Conservation (phyloP, 2,797 vertebrate species). For the Natrix natrix region DNA sequence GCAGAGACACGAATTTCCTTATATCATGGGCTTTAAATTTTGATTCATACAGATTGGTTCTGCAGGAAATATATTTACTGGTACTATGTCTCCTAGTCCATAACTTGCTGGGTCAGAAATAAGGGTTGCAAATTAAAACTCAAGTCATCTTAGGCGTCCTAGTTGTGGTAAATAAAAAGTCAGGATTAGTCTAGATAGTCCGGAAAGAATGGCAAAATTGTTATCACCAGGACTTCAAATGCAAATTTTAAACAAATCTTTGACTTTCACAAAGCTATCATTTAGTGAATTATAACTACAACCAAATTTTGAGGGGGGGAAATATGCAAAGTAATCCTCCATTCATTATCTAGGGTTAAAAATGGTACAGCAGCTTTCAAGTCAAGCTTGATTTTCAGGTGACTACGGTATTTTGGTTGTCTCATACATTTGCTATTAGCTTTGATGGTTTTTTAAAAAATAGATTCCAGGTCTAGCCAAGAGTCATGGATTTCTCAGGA, state of each 20-base stretch:
- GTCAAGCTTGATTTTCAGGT: neutral
- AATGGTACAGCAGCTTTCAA: neutral
- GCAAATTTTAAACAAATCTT: neutral
- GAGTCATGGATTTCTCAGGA: neutral
- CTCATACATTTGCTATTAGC: neutral
- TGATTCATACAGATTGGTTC: neutral
- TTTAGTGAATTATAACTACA: conserved; percentile 2
- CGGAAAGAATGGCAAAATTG: neutral
- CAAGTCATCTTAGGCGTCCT: neutral
- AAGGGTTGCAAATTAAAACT: neutral
- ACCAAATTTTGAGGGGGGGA: neutral
- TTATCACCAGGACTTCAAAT: neutral
- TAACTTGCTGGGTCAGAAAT: neutral
- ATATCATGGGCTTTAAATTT: neutral
- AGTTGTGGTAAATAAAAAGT: neutral
- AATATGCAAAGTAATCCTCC: neutral
- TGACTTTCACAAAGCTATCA: neutral
- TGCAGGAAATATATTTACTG: neutral
- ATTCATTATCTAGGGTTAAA: neutral
- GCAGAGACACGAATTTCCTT: neutral
- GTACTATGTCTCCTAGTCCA: neutral
- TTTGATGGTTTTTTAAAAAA: neutral
- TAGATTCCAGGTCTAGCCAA: neutral
- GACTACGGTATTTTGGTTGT: neutral
- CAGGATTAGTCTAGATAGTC: neutral